Percentiles rank a stretch among this genome's conserved stretches.
phyloP scores from a whole-genome alignment of 2,113 vertebrate species.

The cattle (Bos taurus) region ARS-UCD2.0 NC_037328.1:36842501-36843000 shows the following conservation, averaged over 20 bases:
- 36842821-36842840: conserved; percentile 57
- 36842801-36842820: conserved; percentile 49
- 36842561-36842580: not conserved
- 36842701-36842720: conserved; percentile 69
- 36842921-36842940: not conserved
- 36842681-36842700: conserved; percentile 67
- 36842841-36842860: conserved; percentile 23
- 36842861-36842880: not conserved
- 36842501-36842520: not conserved
- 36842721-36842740: conserved; percentile 69
- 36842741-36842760: not conserved
- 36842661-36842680: conserved; percentile 66
- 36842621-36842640: conserved; percentile 68
- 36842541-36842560: conserved; percentile 8
- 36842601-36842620: not conserved
- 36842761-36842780: conserved; percentile 55
- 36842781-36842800: conserved; percentile 56
- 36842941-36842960: not conserved
- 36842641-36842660: conserved; percentile 70
- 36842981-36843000: not conserved
- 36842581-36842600: conserved; percentile 38
- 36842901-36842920: not conserved
- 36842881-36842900: not conserved
- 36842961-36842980: not conserved
- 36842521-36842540: not conserved